A percentile compares a stretch with the other conserved stretches of the same genome.
phyloP scores from a whole-genome alignment of 2,797 vertebrate species.

The Trematomus bernacchii region DNA sequence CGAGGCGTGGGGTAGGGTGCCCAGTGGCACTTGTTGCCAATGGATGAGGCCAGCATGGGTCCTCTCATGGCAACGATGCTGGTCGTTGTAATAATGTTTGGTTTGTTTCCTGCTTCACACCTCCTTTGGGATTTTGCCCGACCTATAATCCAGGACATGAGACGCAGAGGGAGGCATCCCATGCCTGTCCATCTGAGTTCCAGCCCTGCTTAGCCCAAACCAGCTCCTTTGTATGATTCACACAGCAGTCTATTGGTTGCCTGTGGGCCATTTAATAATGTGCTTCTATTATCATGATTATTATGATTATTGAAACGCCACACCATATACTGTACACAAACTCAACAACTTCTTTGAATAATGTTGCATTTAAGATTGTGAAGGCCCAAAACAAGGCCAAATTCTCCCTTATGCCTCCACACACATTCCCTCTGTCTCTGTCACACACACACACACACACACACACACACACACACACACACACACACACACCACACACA shows the following conservation, averaged over 20 bases:
- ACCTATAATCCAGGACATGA: slow-evolving; percentile 83
- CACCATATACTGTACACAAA: slow-evolving; percentile 12
- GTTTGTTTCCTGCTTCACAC: slow-evolving; percentile 85
- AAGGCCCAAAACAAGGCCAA: slow-evolving; percentile 33
- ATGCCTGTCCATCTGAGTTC: slow-evolving; percentile 83
- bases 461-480: slow-evolving; percentile 36
- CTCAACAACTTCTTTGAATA: slow-evolving; percentile 21
- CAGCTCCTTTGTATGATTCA: slow-evolving; percentile 73
- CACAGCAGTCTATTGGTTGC: slow-evolving; percentile 66
- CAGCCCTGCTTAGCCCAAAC: slow-evolving; percentile 70
- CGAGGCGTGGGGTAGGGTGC: slow-evolving; percentile 87
- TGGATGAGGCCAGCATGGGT: slow-evolving; percentile 82
- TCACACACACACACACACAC: slow-evolving; percentile 38
- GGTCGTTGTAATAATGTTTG: slow-evolving; percentile 84
- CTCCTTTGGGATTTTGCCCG: slow-evolving; percentile 81
- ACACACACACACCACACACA: slow-evolving; percentile 59
- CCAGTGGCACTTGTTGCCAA: slow-evolving; percentile 84
- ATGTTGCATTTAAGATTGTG: slow-evolving; percentile 1
- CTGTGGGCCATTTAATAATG: slow-evolving; percentile 70
- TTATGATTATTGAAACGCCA: slow-evolving; percentile 46
- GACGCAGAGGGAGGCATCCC: slow-evolving; percentile 84
- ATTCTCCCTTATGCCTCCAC: slow-evolving; percentile 17
- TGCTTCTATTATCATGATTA: slow-evolving; percentile 55
- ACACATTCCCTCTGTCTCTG: slow-evolving; percentile 21
- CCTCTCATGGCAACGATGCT: slow-evolving; percentile 82